Evolutionary conservation across 2,797 vertebrate species (phyloP).

Genomic region (Poeciliopsis turneri): DNA sequence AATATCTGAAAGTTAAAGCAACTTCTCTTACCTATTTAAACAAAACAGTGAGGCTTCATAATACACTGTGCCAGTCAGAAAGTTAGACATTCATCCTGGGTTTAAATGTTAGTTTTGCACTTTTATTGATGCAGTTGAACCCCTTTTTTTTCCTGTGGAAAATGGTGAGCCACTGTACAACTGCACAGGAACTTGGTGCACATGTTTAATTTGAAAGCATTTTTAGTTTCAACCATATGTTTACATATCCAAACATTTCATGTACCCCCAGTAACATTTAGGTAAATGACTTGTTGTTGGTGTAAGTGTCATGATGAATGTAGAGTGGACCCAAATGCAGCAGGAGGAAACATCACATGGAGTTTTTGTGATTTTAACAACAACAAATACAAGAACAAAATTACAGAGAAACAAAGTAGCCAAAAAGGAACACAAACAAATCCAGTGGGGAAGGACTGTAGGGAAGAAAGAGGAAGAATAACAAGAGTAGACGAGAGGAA

Average conservation of each 20-base stretch:
- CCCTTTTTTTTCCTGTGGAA: not conserved
- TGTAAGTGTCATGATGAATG: not conserved
- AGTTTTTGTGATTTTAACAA: no score
- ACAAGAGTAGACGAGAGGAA: no score
- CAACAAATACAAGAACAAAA: no score
- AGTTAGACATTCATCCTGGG: not conserved
- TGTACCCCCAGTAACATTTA: not conserved
- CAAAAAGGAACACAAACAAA: no score
- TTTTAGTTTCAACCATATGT: not conserved
- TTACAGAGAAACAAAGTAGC: no score
- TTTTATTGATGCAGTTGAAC: not conserved
- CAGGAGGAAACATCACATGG: no score
- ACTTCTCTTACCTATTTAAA: not conserved
- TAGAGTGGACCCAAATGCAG: no score
- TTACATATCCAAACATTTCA: not conserved
- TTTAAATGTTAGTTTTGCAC: not conserved
- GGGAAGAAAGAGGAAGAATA: no score
- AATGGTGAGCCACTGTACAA: not conserved
- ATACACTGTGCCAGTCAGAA: not conserved
- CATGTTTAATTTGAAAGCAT: not conserved
- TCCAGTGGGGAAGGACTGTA: no score
- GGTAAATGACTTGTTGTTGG: not conserved
- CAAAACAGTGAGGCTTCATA: not conserved
- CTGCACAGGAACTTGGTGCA: not conserved
- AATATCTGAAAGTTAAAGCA: conserved; percentile 1